A percentile compares a stretch with the other conserved stretches of the same genome.
phyloP scores from a whole-genome alignment of 1,140 invertebrate genomes.

The Mesaphorura yosii region DNA sequence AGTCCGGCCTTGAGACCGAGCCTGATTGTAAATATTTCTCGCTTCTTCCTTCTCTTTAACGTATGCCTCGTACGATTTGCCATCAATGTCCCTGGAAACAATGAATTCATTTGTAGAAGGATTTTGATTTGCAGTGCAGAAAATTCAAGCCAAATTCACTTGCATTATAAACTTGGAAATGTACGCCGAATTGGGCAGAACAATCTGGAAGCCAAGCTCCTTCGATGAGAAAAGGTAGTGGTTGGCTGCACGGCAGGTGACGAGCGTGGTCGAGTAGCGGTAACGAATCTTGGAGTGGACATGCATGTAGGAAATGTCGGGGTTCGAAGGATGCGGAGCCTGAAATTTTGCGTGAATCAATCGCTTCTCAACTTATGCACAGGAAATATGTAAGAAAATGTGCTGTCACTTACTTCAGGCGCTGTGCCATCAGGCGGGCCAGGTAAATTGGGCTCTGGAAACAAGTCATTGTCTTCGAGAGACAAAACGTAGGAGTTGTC shows the following conservation, averaged over 20 bases:
- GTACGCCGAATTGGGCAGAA: conserved; percentile 50
- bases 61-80: neutral
- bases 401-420: too few species aligned
- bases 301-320: too few species aligned
- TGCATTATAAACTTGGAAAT: conserved; percentile 51
- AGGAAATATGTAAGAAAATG: too few species aligned
- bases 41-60: conserved; percentile 11
- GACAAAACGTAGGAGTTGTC: too few species aligned
- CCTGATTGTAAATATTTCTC: neutral
- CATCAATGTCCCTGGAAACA: conserved; percentile 8
- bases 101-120: neutral
- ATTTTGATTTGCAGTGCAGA: neutral
- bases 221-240: conserved; percentile 40
- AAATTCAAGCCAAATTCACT: conserved; percentile 21
- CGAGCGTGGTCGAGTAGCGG: conserved; percentile 46
- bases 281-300: conserved; percentile 37
- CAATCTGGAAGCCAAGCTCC: conserved; percentile 47
- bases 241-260: conserved; percentile 46
- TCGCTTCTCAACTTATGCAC: too few species aligned
- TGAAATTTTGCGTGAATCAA: too few species aligned
- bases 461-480: too few species aligned
- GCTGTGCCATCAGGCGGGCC: too few species aligned
- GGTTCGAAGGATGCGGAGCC: too few species aligned
- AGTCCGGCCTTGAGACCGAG: conserved; percentile 3
- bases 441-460: too few species aligned